Evolutionary conservation across 2,113 vertebrate species (phyloP).

Genomic region (Hyaena hyaena): DNA sequence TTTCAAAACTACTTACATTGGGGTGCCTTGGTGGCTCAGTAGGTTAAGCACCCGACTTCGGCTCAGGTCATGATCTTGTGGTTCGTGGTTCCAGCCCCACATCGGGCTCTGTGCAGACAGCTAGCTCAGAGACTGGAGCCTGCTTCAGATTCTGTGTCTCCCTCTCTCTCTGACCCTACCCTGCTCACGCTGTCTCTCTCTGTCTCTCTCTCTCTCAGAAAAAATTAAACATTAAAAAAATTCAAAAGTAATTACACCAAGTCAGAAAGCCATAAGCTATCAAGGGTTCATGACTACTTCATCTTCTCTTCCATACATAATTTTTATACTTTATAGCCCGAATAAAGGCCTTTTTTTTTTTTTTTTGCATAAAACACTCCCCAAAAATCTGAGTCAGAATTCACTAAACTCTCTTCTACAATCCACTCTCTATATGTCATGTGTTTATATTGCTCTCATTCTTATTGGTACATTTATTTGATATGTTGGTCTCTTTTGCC

Average conservation of each 20-base stretch:
- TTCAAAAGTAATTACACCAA: neutral
- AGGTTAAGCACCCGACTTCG: too few relatives aligned
- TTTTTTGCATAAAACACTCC: neutral
- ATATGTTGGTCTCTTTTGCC: neutral
- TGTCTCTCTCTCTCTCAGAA: too few relatives aligned
- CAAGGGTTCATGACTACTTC: neutral
- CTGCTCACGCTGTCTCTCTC: too few relatives aligned
- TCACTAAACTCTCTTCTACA: neutral
- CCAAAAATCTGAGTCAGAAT: neutral
- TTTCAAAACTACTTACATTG: neutral
- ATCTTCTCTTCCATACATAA: neutral
- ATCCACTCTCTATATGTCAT: neutral
- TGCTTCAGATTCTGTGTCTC: too few relatives aligned
- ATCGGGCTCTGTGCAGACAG: too few relatives aligned
- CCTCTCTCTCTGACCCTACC: too few relatives aligned
- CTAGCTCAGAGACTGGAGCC: too few relatives aligned
- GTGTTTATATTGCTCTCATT: neutral
- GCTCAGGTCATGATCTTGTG: too few relatives aligned
- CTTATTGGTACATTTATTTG: neutral
- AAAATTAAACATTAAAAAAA: too few relatives aligned
- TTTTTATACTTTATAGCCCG: neutral
- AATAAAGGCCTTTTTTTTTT: neutral
- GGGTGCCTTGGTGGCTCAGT: too few relatives aligned
- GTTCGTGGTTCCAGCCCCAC: too few relatives aligned
- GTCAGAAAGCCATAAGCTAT: neutral